Percentiles rank a stretch among this genome's conserved stretches.
Evolutionary conservation across 2,113 vertebrate species (phyloP).

Genomic region (Aegotheles bennettii): DNA sequence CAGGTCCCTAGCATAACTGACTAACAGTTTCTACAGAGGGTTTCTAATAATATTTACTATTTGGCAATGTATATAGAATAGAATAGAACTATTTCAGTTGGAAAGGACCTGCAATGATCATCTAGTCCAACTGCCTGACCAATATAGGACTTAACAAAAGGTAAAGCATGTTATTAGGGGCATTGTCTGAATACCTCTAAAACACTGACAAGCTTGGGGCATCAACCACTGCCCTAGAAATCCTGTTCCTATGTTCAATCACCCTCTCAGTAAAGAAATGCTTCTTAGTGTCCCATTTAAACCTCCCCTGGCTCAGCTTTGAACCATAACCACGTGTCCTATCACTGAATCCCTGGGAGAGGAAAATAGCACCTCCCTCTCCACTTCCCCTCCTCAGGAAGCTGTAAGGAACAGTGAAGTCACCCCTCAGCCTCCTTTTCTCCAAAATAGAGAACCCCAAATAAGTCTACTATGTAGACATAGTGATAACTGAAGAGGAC

Average conservation of each 20-base stretch:
- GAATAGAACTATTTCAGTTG: neutral
- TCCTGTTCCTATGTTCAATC: neutral
- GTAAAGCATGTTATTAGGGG: neutral
- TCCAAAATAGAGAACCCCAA: neutral
- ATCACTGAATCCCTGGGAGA: neutral
- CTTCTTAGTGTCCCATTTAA: neutral
- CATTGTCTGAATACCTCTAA: neutral
- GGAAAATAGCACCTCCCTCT: neutral
- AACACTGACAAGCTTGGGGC: neutral
- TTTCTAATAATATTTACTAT: too few relatives aligned
- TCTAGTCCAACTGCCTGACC: neutral
- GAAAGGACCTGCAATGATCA: neutral
- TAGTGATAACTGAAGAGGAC: neutral
- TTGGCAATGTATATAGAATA: neutral
- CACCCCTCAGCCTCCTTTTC: neutral
- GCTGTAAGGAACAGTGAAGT: neutral
- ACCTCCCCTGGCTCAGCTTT: neutral
- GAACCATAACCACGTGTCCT: rapidly evolving
- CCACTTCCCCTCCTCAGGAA: neutral
- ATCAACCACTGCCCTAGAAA: neutral
- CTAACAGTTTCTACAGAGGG: neutral
- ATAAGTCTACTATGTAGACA: neutral
- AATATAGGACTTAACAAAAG: neutral
- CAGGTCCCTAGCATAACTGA: neutral
- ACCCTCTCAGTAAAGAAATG: neutral